Evolutionary conservation across 2,113 vertebrate genomes (phyloP).

Genomic region (Otis tarda): DNA sequence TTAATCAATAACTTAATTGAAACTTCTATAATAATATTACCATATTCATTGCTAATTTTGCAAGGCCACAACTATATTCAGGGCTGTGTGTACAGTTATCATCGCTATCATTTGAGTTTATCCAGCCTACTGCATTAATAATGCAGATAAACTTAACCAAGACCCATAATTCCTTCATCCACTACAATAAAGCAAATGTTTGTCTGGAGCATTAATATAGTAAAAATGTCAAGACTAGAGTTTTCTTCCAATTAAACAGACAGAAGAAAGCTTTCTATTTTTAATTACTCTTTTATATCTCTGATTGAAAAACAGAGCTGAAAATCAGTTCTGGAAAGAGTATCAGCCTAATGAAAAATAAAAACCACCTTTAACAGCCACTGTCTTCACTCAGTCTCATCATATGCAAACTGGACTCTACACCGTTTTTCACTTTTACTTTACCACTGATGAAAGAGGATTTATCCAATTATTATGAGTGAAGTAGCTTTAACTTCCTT

Average conservation of each 20-base stretch:
- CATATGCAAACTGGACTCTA: conserved; percentile 6
- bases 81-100: not conserved
- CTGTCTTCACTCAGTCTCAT: conserved; percentile 30
- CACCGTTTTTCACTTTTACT: conserved; percentile 53
- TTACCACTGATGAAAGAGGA: conserved; percentile 73
- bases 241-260: conserved; percentile 10
- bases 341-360: not conserved
- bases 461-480: conserved; percentile 76
- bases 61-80: not conserved
- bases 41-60: not conserved
- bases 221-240: not conserved
- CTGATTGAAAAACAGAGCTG: not conserved
- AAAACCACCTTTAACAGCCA: not conserved
- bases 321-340: conserved; percentile 10
- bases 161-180: not conserved
- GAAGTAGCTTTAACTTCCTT: conserved; percentile 79
- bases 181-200: conserved; percentile 11
- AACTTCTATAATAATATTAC: not conserved
- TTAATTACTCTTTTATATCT: conserved; percentile 31
- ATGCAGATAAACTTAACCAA: conserved; percentile 25
- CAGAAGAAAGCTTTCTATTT: not conserved
- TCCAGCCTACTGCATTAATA: conserved; percentile 30
- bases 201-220: not conserved
- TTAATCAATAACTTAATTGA: conserved; percentile 7
- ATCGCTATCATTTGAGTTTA: not conserved